Evolutionary conservation across 1,140 invertebrate genomes (phyloP).

Genomic region (Drosophila ficusphila): DNA sequence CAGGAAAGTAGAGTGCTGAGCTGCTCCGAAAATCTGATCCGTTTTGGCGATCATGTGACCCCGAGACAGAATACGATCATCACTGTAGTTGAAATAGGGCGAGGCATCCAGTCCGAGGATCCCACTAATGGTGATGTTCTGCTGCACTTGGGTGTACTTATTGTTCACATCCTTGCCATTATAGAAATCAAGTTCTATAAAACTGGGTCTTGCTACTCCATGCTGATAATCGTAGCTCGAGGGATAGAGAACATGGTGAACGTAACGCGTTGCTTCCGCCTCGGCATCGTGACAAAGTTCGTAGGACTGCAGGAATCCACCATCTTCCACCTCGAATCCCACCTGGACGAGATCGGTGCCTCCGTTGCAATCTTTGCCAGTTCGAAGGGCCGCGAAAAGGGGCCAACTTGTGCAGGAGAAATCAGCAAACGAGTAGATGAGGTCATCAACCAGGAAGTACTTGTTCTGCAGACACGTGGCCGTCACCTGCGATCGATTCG

Average conservation of each 20-base stretch:
- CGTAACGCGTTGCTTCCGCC: slow-evolving; percentile 81
- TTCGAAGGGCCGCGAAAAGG: slow-evolving; percentile 71
- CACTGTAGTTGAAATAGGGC: slow-evolving; percentile 65
- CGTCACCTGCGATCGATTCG: slow-evolving; percentile 54
- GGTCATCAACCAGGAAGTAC: slow-evolving; percentile 70
- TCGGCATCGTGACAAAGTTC: slow-evolving; percentile 84
- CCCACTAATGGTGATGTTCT: slow-evolving; percentile 69
- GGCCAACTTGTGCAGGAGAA: slow-evolving; percentile 72
- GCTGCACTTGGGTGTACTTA: slow-evolving; percentile 75
- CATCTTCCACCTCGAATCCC: slow-evolving; percentile 72
- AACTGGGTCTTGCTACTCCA: slow-evolving; percentile 70
- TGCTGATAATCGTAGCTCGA: slow-evolving; percentile 77
- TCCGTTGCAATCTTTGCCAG: slow-evolving; percentile 72
- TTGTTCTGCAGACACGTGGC: slow-evolving; percentile 71
- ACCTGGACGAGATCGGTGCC: slow-evolving; percentile 76
- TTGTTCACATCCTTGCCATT: slow-evolving; percentile 68
- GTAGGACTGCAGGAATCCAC: slow-evolving; percentile 78
- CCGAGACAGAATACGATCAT: slow-evolving; percentile 85
- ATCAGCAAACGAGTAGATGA: slow-evolving; percentile 68
- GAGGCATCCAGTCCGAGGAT: slow-evolving; percentile 78
- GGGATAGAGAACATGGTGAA: slow-evolving; percentile 79
- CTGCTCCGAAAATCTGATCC: slow-evolving; percentile 87
- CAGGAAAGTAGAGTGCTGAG: slow-evolving; percentile 87
- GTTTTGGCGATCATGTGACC: slow-evolving; percentile 89
- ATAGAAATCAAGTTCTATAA: slow-evolving; percentile 78